Evolutionary conservation across 2,797 vertebrate genomes (phyloP).

Genomic region (Odontamblyopus rebecca): DNA sequence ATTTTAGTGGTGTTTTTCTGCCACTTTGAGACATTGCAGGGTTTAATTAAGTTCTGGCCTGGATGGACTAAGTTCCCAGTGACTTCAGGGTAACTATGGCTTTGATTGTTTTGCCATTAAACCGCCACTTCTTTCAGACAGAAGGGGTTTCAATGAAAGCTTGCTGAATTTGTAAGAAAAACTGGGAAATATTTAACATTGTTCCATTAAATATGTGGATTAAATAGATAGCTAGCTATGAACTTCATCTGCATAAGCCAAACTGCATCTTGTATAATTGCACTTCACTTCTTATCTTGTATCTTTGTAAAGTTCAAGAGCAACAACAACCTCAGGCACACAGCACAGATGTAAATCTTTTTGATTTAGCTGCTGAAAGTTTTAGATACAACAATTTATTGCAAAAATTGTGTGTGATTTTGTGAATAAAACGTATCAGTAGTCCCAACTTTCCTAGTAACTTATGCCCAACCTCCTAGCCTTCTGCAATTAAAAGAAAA

Average conservation of each 20-base stretch:
- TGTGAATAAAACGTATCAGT: not conserved
- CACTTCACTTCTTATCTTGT: too few relatives aligned
- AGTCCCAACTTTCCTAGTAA: not conserved
- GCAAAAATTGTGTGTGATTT: not conserved
- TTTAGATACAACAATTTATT: not conserved
- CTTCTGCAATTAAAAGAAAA: not conserved
- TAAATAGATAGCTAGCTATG: too few relatives aligned
- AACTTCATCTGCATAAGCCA: too few relatives aligned
- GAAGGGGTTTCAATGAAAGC: not conserved
- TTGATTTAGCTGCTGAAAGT: not conserved
- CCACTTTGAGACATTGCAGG: slow-evolving; percentile 59
- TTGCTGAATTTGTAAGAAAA: not conserved
- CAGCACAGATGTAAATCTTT: not conserved
- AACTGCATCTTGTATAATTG: too few relatives aligned
- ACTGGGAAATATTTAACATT: not conserved
- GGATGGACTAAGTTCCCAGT: slow-evolving; percentile 70
- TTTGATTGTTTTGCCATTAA: slow-evolving; percentile 64
- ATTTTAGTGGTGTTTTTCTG: slow-evolving; percentile 53
- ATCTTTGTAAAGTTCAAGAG: too few relatives aligned
- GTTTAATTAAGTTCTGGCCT: slow-evolving; percentile 72
- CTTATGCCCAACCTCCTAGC: not conserved
- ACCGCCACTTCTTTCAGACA: slow-evolving; percentile 33
- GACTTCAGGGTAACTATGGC: slow-evolving; percentile 64
- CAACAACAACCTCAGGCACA: too few relatives aligned
- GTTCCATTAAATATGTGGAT: too few relatives aligned